These are phyloP conservation scores for Eupithecia inturbata DNA, from an alignment of 2,888 invertebrate genomes.

Conservation along the genomic window DNA sequence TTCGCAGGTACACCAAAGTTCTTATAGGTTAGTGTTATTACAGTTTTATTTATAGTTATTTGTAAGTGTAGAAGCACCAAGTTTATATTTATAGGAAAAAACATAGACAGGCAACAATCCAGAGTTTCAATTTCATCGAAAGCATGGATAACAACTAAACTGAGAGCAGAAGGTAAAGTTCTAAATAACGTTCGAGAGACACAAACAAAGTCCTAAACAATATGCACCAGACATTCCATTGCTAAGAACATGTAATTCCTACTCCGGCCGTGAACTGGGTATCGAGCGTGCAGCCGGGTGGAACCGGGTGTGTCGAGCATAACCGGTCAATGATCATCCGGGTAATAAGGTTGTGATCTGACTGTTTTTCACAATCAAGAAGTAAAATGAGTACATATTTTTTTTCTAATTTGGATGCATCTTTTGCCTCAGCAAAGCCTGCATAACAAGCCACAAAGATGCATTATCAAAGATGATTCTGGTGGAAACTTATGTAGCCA, in stretches of 20 bases:
- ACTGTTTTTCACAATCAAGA: not conserved
- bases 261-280: conserved; percentile 44
- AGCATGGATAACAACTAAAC: not conserved
- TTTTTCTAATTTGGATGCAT: no score
- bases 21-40: not conserved
- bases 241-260: conserved; percentile 24
- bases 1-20: not conserved
- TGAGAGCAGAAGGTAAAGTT: not conserved
- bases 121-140: not conserved
- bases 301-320: conserved; percentile 38
- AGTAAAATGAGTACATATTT: not conserved
- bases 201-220: not conserved
- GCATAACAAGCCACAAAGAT: no score
- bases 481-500: no score
- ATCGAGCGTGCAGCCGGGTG: conserved; percentile 40
- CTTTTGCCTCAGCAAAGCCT: no score
- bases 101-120: not conserved
- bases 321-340: conserved; percentile 34
- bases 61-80: not conserved
- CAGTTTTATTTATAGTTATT: not conserved
- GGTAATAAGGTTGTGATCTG: conserved; percentile 15
- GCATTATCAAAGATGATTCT: no score
- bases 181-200: not conserved
- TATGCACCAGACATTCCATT: conserved; percentile 5
- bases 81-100: not conserved